A percentile compares a stretch with the other conserved stretches of the same genome.
These are phyloP conservation scores for Myopa tessellatipennis DNA, from an alignment of 2,888 invertebrate species.

Conservation along the genomic window DNA sequence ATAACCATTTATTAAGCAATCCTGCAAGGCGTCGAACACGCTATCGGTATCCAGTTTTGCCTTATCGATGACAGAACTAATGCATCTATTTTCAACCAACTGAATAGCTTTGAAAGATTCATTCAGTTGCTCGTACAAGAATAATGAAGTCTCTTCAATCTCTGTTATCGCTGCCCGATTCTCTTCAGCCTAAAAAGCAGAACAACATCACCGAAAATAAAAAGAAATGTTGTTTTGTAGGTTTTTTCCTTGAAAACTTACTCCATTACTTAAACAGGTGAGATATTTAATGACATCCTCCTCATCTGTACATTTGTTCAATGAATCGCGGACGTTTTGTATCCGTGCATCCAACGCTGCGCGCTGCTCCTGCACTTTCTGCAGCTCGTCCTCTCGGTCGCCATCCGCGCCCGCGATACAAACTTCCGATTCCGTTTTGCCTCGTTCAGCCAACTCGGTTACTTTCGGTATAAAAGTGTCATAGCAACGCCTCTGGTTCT, in stretches of 20 bases:
- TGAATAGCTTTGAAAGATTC: constrained; percentile 40
- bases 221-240: not conserved
- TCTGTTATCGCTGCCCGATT: constrained; percentile 34
- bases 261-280: constrained; percentile 44
- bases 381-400: constrained; percentile 39
- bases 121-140: constrained; percentile 2
- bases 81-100: constrained; percentile 40
- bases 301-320: constrained; percentile 39
- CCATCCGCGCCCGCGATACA: constrained; percentile 41
- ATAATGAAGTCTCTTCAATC: constrained; percentile 15
- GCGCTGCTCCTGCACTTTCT: constrained; percentile 41
- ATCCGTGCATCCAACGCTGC: constrained; percentile 38
- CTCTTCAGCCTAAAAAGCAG: constrained; percentile 37
- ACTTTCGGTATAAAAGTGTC: constrained; percentile 48
- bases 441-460: constrained; percentile 41
- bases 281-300: constrained; percentile 46
- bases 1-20: constrained; percentile 47
- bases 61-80: constrained; percentile 42
- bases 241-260: constrained; percentile 37
- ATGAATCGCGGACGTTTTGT: constrained; percentile 40
- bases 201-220: not conserved
- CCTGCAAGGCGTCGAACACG: constrained; percentile 43
- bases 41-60: constrained; percentile 45
- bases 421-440: constrained; percentile 43
- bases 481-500: constrained; percentile 45